Evolutionary conservation across 2,113 vertebrate genomes (phyloP).

Genomic region (Danio rerio): GRCz12tu NC_133180.1:35389001-35389500

Average conservation of each 20-base stretch:
- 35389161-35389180: slow-evolving; percentile 11
- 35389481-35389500: neutral
- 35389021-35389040: neutral
- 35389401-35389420: neutral
- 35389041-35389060: neutral
- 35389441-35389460: neutral
- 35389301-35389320: neutral
- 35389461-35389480: neutral
- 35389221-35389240: neutral
- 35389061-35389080: neutral
- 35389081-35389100: neutral
- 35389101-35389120: slow-evolving; percentile 36
- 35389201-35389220: neutral
- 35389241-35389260: neutral
- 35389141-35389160: slow-evolving; percentile 35
- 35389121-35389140: slow-evolving; percentile 25
- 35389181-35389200: neutral
- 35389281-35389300: slow-evolving; percentile 8
- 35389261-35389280: slow-evolving; percentile 18
- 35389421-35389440: neutral
- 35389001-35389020: too few species aligned
- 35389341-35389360: slow-evolving; percentile 47
- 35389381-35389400: slow-evolving; percentile 9
- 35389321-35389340: slow-evolving; percentile 37
- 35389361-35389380: slow-evolving; percentile 15